Base-by-base conservation (phyloP, 2,888 invertebrate genomes). In the Imbricaverruca yamaguchii region DNA sequence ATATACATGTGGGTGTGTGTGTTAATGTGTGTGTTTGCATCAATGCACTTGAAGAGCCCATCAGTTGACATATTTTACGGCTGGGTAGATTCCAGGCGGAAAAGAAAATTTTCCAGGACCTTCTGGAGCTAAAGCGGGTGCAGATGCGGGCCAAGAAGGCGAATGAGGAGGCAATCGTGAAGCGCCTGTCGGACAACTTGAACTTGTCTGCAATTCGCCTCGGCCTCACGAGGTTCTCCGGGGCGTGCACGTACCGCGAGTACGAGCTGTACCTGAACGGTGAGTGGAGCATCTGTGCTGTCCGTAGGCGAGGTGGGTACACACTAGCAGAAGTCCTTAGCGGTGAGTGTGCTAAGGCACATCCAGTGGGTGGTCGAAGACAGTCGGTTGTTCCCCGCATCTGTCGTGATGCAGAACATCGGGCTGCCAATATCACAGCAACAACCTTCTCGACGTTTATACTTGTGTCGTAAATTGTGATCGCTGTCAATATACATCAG, bases 111-210 rank as follows among this genome's bases (percentile, higher is more conserved):
- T 96, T 97, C 87, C 95, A 97, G 86, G 96, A 97, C 87, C 89
- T 97, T 82, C 90, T 97, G 86, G 97, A 97, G 86, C 88, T 97
- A 81, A 97, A 97, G 87, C 91, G 96, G 81, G 90, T 95, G 84
- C 97, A 97, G 88, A 96, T 97, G 85, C 91, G 96, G 85, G 93
- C 95, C 65, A 95, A 94, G 80, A 92, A 94, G 87, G 90, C 94
- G 74, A 95, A 96, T 86, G 96, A 96, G 88, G 92, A 93, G 59
- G 92, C 95, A 80, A 88, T 96, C 21, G 94, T 96, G 2, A 96
- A 96, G 87, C 90, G 96, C 85, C 92, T 96, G 82, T 93, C 95
- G 77, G 94, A 95, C 84, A 92, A 92, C 84, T 94, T 94, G 85
- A 92, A 93, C 86, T 92, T 92, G 86, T 92, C 93, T 4, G 93